phyloP scores from a whole-genome alignment of 2,888 invertebrate species.

The Agonopterix arenella region DNA sequence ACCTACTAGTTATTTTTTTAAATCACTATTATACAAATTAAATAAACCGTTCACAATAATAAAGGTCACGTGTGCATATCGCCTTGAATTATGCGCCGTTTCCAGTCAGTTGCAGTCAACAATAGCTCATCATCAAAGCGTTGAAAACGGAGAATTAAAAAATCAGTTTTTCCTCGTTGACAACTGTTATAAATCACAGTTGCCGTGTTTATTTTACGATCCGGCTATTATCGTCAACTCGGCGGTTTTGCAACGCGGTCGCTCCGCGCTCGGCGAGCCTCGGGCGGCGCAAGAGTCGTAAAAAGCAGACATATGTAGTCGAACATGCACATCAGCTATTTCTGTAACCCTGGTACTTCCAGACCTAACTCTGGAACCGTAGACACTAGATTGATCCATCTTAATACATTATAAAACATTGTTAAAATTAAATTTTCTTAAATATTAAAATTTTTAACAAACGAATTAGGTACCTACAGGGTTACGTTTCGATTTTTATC shows the following conservation, averaged over 20 bases:
- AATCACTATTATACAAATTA: not conserved
- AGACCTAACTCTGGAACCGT: slow-evolving; percentile 25
- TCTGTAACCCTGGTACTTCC: slow-evolving; percentile 46
- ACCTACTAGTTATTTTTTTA: no score
- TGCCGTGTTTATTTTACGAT: slow-evolving; percentile 68
- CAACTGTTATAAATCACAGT: slow-evolving; percentile 63
- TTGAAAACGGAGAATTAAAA: slow-evolving; percentile 55
- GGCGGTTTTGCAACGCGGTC: slow-evolving; percentile 64
- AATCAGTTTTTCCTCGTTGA: slow-evolving; percentile 63
- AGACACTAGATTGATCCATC: not conserved
- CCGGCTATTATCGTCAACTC: slow-evolving; percentile 66
- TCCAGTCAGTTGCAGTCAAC: slow-evolving; percentile 33
- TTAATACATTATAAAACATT: no score
- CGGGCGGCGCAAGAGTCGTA: slow-evolving; percentile 49
- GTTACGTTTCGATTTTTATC: no score
- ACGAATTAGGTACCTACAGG: no score
- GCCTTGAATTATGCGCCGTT: slow-evolving; percentile 17
- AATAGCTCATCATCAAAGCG: slow-evolving; percentile 61
- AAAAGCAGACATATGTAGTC: slow-evolving; percentile 53
- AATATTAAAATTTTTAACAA: no score
- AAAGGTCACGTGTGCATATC: slow-evolving; percentile 14
- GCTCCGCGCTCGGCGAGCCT: slow-evolving; percentile 20
- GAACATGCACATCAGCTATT: slow-evolving; percentile 58
- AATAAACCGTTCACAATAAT: not conserved
- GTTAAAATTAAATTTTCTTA: no score